Evolutionary conservation across 2,113 vertebrate species (phyloP).

Genomic region (Grammomys surdaster): DNA sequence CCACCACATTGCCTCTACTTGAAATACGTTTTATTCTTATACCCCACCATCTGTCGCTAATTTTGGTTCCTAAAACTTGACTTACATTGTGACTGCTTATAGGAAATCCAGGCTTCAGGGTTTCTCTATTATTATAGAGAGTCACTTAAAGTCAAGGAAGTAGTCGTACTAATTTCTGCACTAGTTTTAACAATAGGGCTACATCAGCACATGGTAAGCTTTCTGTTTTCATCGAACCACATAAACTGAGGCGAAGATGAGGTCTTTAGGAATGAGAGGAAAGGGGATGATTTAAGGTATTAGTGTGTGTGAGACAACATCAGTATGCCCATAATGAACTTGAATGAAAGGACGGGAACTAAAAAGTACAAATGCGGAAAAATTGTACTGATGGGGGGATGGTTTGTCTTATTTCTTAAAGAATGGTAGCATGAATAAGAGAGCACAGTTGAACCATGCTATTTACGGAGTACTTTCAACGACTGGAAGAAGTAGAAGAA

Average conservation of each 20-base stretch:
- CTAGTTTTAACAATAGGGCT: not conserved
- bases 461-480: not conserved
- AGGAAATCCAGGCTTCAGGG: not conserved
- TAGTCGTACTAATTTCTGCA: not conserved
- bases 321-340: not conserved
- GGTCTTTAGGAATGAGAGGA: not conserved
- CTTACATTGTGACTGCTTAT: not conserved
- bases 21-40: not conserved
- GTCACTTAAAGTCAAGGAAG: not conserved
- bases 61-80: not conserved
- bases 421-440: not conserved
- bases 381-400: not conserved
- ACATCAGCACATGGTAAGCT: not conserved
- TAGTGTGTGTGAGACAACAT: not conserved
- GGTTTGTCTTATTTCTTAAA: constrained; percentile 33
- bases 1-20: too few species aligned
- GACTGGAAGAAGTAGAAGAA: not conserved
- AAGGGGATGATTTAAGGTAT: constrained; percentile 13
- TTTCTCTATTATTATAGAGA: not conserved
- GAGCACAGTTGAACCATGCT: not conserved
- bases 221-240: constrained; percentile 32
- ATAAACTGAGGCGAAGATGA: not conserved
- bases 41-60: not conserved
- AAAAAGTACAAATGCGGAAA: not conserved
- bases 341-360: not conserved